Conservation (phyloP, 2,113 vertebrate genomes). For the Dissostichus mawsoni region DNA sequence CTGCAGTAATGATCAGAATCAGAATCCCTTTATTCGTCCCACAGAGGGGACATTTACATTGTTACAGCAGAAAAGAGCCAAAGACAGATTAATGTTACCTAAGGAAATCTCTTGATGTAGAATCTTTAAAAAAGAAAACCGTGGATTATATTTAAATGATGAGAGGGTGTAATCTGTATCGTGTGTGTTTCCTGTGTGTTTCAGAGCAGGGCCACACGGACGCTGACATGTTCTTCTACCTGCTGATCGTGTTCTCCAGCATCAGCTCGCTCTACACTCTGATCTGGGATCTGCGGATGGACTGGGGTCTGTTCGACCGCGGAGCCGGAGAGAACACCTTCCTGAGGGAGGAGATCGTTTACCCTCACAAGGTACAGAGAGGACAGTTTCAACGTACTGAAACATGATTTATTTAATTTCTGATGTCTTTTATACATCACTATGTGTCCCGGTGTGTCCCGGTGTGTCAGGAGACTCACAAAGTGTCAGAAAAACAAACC, state of each 20-base stretch:
- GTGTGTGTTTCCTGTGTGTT: constrained; percentile 32
- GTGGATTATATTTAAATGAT: no score
- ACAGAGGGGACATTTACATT: no score
- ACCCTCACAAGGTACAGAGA: constrained; percentile 93
- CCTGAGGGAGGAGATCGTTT: constrained; percentile 98
- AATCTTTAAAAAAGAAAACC: no score
- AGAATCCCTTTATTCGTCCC: no score
- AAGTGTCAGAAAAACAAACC: no score
- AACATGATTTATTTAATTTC: not conserved
- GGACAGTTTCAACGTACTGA: not conserved
- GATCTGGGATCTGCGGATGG: constrained; percentile 99
- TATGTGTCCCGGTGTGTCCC: no score
- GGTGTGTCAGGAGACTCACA: no score
- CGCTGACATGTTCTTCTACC: constrained; percentile 93
- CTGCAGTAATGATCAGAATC: no score
- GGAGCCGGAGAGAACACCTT: constrained; percentile 98
- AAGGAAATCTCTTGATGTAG: no score
- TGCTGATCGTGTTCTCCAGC: constrained; percentile 92
- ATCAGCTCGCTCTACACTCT: constrained; percentile 97
- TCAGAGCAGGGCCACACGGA: constrained; percentile 91
- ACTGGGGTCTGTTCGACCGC: constrained; percentile 98
- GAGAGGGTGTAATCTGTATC: not conserved
- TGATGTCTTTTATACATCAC: no score
- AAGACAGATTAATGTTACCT: no score
- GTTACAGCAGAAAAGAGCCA: no score